Evolutionary conservation across 2,113 vertebrate genomes (phyloP), one percentile per base, ranked within the genome.

Genomic region (Climacteris rufus): DNA sequence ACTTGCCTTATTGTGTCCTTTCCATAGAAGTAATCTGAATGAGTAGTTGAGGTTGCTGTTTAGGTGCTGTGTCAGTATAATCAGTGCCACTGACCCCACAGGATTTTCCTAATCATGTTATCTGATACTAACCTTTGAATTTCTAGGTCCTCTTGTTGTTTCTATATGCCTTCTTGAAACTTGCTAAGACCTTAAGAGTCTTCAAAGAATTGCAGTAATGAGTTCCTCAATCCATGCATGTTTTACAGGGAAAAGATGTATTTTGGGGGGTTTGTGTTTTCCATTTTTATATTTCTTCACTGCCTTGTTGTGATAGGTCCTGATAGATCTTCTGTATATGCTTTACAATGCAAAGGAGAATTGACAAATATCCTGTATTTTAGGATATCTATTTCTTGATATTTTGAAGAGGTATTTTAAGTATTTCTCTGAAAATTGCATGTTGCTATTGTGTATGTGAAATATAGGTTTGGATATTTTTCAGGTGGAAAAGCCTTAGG

Each of bases 1-100:
- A 61, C 47, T 83, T 83, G 2, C 15, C 11, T 42, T 83, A 37
- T 13, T 57, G 7, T 42, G 44, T 53, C 17, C 13, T 59, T 75
- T 59, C 10, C 31, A 49, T 10, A 54, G 31, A 28, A 84, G 5
- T 70, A 60, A 54, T 27, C 3, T 18, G 0, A 2, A 11, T 1
- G 1, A 84, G 28, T 11, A 63, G 30, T 30, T 82, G 68, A 59
- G 14, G 19, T 25, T 28, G 35, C 4, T 45, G 17, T 25, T 56
- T 66, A 24, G 13, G 5, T 56, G 24, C 52, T 85, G 3, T 65
- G 13, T 54, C 59, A 19, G 35, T 28, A 28, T 54, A 50, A 53
- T 60, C n/a, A 79, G 9, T 57, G 17, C 39, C n/a, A 31, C 19
- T 59, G 8, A 53, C 9, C 8, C 27, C 9, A 42, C 5, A 64